Evolutionary conservation across 2,888 invertebrate genomes (phyloP).

Genomic region (Sarcophaga rosellei): DNA sequence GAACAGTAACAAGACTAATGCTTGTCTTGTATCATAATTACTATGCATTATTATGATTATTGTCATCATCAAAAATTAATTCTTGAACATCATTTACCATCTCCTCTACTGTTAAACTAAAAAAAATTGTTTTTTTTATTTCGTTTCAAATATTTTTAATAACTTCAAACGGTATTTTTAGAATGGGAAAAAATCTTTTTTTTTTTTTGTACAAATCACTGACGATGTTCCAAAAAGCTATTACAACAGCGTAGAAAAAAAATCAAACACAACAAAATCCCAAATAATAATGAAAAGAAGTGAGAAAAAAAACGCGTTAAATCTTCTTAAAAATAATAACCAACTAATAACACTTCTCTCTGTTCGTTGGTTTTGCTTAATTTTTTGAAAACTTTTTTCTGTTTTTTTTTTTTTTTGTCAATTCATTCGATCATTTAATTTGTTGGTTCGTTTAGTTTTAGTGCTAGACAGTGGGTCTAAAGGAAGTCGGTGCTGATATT

Average conservation of each 20-base stretch:
- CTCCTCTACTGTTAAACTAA: not conserved
- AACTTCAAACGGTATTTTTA: constrained; percentile 40
- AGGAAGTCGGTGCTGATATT: not conserved
- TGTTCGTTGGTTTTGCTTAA: not conserved
- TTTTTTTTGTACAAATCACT: constrained; percentile 47
- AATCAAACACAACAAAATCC: constrained; percentile 33
- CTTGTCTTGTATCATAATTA: too few relatives aligned
- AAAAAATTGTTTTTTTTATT: not conserved
- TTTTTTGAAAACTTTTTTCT: not conserved
- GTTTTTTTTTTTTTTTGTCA: constrained; percentile 34
- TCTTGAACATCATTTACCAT: not conserved
- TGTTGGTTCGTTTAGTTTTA: constrained; percentile 57
- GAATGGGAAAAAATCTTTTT: constrained; percentile 14
- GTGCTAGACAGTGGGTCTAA: constrained; percentile 47
- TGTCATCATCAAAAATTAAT: constrained; percentile 8
- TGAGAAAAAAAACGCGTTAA: constrained; percentile 21
- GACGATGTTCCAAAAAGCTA: constrained; percentile 53
- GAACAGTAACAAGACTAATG: not conserved
- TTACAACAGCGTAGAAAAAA: not conserved
- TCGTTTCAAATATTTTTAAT: constrained; percentile 14
- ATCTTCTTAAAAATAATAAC: constrained; percentile 10
- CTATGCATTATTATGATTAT: not conserved
- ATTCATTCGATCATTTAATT: constrained; percentile 47
- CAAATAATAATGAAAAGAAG: constrained; percentile 14
- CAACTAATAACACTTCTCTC: constrained; percentile 16